Conservation (phyloP, 2,888 invertebrate species). For the Drosophila ustulata region DNA sequence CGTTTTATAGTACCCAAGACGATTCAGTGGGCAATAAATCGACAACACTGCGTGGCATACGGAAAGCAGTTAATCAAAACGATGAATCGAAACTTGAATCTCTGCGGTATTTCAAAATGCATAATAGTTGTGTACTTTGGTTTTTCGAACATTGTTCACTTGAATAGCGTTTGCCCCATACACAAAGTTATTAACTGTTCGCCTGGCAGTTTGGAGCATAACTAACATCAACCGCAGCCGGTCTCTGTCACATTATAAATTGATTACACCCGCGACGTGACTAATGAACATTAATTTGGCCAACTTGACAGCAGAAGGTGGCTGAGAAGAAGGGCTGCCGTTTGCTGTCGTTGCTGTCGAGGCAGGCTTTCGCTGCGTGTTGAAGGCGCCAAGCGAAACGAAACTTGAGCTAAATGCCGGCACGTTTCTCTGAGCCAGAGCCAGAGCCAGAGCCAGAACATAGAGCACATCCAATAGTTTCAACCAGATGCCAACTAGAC, state of each 20-base stretch:
- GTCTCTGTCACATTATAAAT: conserved; percentile 65
- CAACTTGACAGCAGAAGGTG: conserved; percentile 57
- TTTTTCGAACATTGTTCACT: neutral
- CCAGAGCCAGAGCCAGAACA: neutral
- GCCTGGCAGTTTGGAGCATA: conserved; percentile 34
- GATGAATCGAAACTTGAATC: conserved; percentile 1
- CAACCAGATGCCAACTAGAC: conserved; percentile 57
- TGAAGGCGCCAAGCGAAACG: conserved; percentile 30
- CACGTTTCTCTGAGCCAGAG: conserved; percentile 37
- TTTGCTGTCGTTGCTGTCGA: neutral
- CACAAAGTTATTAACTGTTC: conserved; percentile 39
- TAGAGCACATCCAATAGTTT: conserved; percentile 25
- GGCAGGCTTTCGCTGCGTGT: conserved; percentile 7
- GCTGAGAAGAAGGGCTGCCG: neutral
- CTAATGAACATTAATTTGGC: conserved; percentile 73
- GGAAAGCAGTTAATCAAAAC: neutral
- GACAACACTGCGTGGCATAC: neutral
- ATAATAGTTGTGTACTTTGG: neutral
- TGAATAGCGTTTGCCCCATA: conserved; percentile 9
- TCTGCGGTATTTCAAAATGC: neutral
- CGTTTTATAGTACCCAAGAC: too few species aligned
- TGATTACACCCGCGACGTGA: conserved; percentile 72
- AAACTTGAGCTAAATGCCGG: conserved; percentile 60
- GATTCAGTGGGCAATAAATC: neutral
- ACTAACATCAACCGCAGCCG: conserved; percentile 69